These are phyloP conservation scores for Turritopsis rubra DNA, from an alignment of 30 jellyfish, hydroid and myxozoan species.

Conservation along the genomic window DNA sequence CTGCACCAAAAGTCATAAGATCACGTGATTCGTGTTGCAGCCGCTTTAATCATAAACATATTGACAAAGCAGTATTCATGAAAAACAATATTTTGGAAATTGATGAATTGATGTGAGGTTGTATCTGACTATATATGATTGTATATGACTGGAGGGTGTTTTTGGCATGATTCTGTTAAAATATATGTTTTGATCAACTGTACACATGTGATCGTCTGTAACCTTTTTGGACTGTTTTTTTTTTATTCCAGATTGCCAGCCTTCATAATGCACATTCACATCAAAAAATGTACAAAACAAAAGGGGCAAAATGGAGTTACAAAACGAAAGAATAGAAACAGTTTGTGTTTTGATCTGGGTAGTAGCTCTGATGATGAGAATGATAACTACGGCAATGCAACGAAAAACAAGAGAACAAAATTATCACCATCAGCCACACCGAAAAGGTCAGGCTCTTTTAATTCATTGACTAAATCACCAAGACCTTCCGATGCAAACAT, in stretches of 20 bases:
- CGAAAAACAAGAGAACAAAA: neutral
- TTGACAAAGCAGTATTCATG: too few relatives aligned
- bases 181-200: too few relatives aligned
- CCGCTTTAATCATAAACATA: too few relatives aligned
- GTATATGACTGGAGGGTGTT: too few relatives aligned
- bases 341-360: slow-evolving; percentile 10
- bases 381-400: neutral
- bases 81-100: too few relatives aligned
- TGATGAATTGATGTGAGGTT: too few relatives aligned
- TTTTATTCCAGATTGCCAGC: slow-evolving; percentile 7
- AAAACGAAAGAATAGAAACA: neutral
- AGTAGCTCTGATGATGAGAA: neutral
- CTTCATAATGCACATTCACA: neutral
- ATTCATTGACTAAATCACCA: neutral
- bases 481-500: neutral
- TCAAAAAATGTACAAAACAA: neutral
- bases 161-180: too few relatives aligned
- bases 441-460: neutral
- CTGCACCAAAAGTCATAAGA: too few relatives aligned
- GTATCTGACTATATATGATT: too few relatives aligned
- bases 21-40: too few relatives aligned
- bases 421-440: neutral
- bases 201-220: too few relatives aligned
- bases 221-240: too few relatives aligned
- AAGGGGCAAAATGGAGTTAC: neutral